Evolutionary conservation across 2,888 invertebrate species (phyloP).

Genomic region (Agrochola macilenta): DNA sequence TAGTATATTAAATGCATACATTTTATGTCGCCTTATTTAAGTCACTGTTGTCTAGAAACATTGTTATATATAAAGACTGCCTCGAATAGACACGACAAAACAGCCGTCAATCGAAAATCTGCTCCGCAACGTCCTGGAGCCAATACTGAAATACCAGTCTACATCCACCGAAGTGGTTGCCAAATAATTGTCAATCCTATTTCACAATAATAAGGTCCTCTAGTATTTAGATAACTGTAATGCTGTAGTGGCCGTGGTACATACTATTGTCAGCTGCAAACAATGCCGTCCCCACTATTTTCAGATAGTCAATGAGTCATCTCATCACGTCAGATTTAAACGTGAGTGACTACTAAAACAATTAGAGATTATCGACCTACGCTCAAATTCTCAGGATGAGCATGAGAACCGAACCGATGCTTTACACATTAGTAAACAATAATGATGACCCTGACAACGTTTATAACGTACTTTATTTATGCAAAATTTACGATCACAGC

Average conservation of each 20-base stretch:
- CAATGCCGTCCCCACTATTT: constrained; percentile 78
- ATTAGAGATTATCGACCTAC: constrained; percentile 63
- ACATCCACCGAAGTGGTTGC: constrained; percentile 8
- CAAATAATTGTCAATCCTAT: constrained; percentile 42
- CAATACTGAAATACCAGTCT: constrained; percentile 22
- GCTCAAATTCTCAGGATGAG: constrained; percentile 52
- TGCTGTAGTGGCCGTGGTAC: constrained; percentile 32
- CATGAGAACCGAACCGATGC: constrained; percentile 43
- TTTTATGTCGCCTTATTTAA: background rate
- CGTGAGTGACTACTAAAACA: constrained; percentile 55
- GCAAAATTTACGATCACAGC: constrained; percentile 30
- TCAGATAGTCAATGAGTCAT: constrained; percentile 78
- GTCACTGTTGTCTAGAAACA: constrained; percentile 7
- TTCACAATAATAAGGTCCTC: constrained; percentile 34
- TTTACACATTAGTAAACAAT: constrained; percentile 29
- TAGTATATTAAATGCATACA: background rate
- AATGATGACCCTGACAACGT: constrained; percentile 27
- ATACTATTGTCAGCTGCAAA: constrained; percentile 65
- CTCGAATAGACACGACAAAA: constrained; percentile 36
- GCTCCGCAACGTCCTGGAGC: constrained; percentile 35
- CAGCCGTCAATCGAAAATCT: constrained; percentile 54
- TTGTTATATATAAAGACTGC: constrained; percentile 29
- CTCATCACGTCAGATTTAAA: constrained; percentile 65
- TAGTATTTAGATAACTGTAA: constrained; percentile 15
- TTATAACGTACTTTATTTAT: constrained; percentile 25